These are phyloP conservation scores for Drosophila borealis DNA, from an alignment of 2,888 invertebrate genomes.

Conservation along the genomic window DNA sequence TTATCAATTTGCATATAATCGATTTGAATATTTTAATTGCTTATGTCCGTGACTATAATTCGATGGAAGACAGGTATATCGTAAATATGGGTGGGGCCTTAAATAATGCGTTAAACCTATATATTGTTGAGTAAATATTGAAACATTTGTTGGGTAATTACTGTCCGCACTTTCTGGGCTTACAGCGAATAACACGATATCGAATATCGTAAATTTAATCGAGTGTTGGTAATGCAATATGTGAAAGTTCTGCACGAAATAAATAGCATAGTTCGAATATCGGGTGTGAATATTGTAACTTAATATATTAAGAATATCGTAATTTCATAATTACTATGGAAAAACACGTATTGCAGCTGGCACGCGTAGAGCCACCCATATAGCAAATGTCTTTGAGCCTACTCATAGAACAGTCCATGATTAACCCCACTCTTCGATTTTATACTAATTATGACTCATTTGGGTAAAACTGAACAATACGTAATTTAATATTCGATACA, in stretches of 20 bases:
- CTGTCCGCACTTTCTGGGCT: background rate
- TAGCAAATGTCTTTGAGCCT: background rate
- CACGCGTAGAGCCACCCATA: background rate
- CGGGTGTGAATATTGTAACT: background rate
- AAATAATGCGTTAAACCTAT: background rate
- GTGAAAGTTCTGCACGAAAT: too few relatives aligned
- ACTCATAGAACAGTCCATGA: constrained; percentile 20
- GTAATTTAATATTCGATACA: constrained; percentile 40
- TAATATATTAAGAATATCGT: background rate
- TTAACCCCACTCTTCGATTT: constrained; percentile 14
- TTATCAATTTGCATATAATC: constrained; percentile 42
- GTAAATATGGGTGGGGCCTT: constrained; percentile 7
- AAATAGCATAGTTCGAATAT: background rate
- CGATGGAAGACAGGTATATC: constrained; percentile 14
- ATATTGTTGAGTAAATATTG: background rate
- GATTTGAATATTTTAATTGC: constrained; percentile 44
- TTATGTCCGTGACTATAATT: constrained; percentile 51
- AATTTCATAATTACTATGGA: too few relatives aligned
- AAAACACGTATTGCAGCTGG: too few relatives aligned
- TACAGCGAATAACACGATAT: background rate
- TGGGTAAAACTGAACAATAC: constrained; percentile 12
- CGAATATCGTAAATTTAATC: constrained; percentile 16
- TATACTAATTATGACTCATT: constrained; percentile 31
- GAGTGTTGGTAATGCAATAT: background rate
- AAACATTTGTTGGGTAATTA: too few relatives aligned